phyloP scores from a whole-genome alignment of 2,113 vertebrate genomes.

The Ardeotis arabs region DNA sequence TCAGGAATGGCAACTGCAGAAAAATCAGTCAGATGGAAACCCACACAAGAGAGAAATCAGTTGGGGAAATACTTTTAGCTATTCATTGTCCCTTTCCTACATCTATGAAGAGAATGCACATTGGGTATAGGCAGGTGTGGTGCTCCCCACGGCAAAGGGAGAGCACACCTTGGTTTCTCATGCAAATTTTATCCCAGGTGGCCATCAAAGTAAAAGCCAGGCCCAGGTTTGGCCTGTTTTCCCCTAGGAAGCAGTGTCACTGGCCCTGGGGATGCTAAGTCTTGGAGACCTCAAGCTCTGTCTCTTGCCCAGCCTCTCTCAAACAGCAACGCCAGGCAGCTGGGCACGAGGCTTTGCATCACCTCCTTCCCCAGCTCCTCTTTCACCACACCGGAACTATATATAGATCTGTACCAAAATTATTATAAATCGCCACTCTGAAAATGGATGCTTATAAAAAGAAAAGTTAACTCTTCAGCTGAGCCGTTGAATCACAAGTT shows the following conservation, averaged over 20 bases:
- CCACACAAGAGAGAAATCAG: neutral
- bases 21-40: neutral
- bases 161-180: neutral
- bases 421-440: neutral
- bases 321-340: neutral
- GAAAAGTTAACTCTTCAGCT: slow-evolving; percentile 37
- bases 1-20: neutral
- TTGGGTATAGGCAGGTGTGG: neutral
- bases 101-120: fast-evolving
- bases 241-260: fast-evolving
- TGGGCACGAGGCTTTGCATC: neutral
- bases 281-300: neutral
- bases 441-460: neutral
- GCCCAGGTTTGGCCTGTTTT: neutral
- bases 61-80: neutral
- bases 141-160: neutral
- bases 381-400: neutral
- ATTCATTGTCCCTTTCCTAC: neutral
- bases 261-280: neutral
- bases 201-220: neutral
- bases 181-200: neutral
- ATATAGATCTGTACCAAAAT: neutral
- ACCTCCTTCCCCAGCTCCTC: neutral
- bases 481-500: neutral
- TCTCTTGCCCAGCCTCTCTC: neutral